phyloP scores from a whole-genome alignment of 2,888 invertebrate genomes.

The Acanthosoma haemorrhoidale region DNA sequence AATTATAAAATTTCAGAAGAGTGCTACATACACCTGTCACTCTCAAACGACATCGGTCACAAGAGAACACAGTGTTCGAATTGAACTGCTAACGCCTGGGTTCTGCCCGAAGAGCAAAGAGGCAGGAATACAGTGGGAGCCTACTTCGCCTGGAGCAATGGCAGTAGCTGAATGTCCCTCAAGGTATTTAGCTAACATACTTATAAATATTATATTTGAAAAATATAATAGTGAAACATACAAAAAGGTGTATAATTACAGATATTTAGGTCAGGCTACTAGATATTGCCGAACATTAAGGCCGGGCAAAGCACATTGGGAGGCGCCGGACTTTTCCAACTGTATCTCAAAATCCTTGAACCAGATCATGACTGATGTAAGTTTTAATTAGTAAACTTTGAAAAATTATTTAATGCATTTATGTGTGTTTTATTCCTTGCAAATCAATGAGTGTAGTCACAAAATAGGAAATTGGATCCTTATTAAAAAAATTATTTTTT shows the following conservation, averaged over 20 bases:
- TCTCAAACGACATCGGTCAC: conserved; percentile 46
- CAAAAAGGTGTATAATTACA: not conserved
- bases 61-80: conserved; percentile 54
- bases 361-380: conserved; percentile 53
- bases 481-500: too few species aligned
- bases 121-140: conserved; percentile 55
- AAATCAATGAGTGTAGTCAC: too few species aligned
- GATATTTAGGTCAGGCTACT: conserved; percentile 47
- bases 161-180: conserved; percentile 46
- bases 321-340: conserved; percentile 66
- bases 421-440: not conserved
- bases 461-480: too few species aligned
- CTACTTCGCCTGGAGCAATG: conserved; percentile 67
- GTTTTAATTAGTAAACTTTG: too few species aligned
- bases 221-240: not conserved
- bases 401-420: not conserved
- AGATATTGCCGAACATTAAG: conserved; percentile 58
- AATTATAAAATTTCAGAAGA: conserved; percentile 56
- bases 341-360: conserved; percentile 60
- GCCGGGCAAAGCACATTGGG: conserved; percentile 65
- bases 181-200: not conserved
- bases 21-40: conserved; percentile 69
- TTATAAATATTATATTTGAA: not conserved
- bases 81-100: conserved; percentile 58
- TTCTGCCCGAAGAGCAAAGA: conserved; percentile 55